Base-by-base conservation (phyloP, 2,797 vertebrate species). In the Enteromius viviparus region DNA sequence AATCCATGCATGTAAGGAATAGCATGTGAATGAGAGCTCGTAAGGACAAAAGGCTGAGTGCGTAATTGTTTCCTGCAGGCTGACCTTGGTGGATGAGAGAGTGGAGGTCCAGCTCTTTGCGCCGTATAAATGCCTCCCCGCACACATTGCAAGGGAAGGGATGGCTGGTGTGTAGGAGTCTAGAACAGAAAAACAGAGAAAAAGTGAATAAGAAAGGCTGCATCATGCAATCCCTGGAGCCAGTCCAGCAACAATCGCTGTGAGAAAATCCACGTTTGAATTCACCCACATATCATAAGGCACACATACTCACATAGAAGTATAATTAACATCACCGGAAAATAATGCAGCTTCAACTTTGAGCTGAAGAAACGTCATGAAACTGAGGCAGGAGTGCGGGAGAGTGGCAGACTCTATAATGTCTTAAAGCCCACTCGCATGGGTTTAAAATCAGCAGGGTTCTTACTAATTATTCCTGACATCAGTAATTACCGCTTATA, bases 71-170 rank as follows among this genome's bases (percentile, higher is more conserved):
- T 78, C 45, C 71, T 80, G 58, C 60, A 51, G 40, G 21, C 93
- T 92, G 86, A 96, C 95, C 95, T 94, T 95, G 95, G 49, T 98
- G 97, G 34, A 87, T 88, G 3, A 98, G 94, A 5, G 95, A 94
- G 90, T 98, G 97, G 0, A 97, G 94, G 64, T 98, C 96, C 19
- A 98, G 92, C 55, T 98, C 94, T 37, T 95, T 96, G 3, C 96
- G 95, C 11, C 97, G 94, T 77, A 96, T 92, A 88, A 98, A 98
- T 21, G 95, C 95, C 37, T 96, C 94, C 0, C 96, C 96, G 15
- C 97, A 98, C 2, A 95, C 93, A 0, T 87, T 85, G 68, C 97
- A 98, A 23, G 95, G 96, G 85, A 97, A 98, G 0, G 97, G 96
- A 26, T 96, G 96, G 42, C 96, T 97, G 0, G 96, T 97, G 92